Conservation (phyloP, 2,888 invertebrate species). For the Pardosa pseudoannulata region DNA sequence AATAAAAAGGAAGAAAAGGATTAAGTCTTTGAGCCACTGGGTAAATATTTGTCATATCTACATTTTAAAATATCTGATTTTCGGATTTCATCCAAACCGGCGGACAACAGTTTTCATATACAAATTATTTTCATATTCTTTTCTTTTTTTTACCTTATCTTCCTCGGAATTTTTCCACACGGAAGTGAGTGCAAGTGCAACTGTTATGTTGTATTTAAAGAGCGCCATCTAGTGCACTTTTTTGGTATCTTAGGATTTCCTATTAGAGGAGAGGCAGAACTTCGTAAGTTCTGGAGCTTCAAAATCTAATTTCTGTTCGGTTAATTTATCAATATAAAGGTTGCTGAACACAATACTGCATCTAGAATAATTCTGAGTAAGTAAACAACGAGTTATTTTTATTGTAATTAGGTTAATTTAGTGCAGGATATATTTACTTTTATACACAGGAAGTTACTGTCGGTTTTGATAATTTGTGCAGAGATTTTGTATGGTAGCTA, state of each 20-base stretch:
- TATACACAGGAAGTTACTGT: neutral
- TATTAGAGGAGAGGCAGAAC: neutral
- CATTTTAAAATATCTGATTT: too few species aligned
- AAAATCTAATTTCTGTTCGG: neutral
- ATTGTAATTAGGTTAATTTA: neutral
- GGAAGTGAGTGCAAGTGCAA: slow-evolving; percentile 1
- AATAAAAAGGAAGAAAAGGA: too few species aligned
- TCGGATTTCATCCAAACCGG: too few species aligned
- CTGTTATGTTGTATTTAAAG: neutral
- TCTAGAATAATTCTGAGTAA: neutral
- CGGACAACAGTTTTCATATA: too few species aligned
- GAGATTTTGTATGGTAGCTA: too few species aligned
- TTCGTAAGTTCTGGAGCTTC: neutral
- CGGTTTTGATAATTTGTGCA: neutral
- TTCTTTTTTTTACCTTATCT: neutral
- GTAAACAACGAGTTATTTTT: neutral
- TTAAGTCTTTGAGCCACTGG: too few species aligned
- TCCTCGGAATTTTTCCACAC: slow-evolving; percentile 3
- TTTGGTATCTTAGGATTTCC: slow-evolving; percentile 14
- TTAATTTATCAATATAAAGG: neutral
- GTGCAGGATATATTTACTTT: neutral
- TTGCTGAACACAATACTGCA: neutral
- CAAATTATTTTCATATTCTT: too few species aligned
- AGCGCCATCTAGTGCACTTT: slow-evolving; percentile 55
- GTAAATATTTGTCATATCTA: too few species aligned